Evolutionary conservation across 2,797 vertebrate species (phyloP).

Genomic region (Dermochelys coriacea): DNA sequence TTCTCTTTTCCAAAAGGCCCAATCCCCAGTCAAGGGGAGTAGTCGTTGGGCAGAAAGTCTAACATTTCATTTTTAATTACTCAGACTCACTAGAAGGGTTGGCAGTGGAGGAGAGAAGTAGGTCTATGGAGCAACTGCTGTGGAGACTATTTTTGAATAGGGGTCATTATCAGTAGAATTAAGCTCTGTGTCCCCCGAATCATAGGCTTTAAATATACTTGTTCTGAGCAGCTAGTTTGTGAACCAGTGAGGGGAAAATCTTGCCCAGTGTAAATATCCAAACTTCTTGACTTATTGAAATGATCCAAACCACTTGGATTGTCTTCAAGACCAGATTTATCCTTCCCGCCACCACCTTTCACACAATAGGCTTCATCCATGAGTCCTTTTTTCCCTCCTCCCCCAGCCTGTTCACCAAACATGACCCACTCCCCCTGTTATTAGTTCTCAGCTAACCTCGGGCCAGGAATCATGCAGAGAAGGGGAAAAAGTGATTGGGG

Average conservation of each 20-base stretch:
- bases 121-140: neutral
- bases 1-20: neutral
- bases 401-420: neutral
- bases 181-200: neutral
- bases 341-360: neutral
- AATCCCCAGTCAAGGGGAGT: neutral
- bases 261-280: neutral
- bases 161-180: neutral
- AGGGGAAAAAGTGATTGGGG: neutral
- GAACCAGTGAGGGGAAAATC: neutral
- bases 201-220: neutral
- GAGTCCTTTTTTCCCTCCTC: neutral
- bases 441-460: rapidly evolving
- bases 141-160: neutral
- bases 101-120: neutral
- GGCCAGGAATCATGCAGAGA: neutral
- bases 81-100: neutral
- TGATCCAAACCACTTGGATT: neutral
- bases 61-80: neutral
- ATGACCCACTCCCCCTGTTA: rapidly evolving
- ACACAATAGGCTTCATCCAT: no score
- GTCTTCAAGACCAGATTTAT: neutral
- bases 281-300: neutral
- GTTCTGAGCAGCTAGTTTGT: rapidly evolving
- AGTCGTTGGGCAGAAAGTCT: neutral